A percentile compares a stretch with the other conserved stretches of the same genome.
phyloP scores from a whole-genome alignment of 2,888 invertebrate species.

The Vesta saturnalis region DNA sequence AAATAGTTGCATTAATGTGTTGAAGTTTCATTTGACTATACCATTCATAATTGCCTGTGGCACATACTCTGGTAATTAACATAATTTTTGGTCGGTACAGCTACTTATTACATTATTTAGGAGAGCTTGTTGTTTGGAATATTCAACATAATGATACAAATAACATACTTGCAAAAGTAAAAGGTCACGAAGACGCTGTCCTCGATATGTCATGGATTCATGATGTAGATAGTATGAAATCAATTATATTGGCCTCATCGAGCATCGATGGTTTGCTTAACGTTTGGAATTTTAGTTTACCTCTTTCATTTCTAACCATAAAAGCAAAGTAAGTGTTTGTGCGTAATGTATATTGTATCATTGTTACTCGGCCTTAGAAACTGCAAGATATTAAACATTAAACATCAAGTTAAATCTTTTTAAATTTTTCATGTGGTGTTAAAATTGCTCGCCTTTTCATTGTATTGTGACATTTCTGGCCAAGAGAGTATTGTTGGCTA shows the following conservation, averaged over 20 bases:
- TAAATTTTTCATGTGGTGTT: too few species aligned
- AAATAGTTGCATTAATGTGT: constrained; percentile 61
- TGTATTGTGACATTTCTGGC: too few species aligned
- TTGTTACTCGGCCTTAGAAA: too few species aligned
- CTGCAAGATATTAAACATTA: too few species aligned
- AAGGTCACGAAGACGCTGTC: constrained; percentile 55
- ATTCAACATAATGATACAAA: constrained; percentile 55
- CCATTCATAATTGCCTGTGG: constrained; percentile 64
- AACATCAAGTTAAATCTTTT: too few species aligned
- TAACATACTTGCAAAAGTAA: constrained; percentile 46
- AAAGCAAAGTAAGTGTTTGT: constrained; percentile 46
- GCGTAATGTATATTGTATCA: too few species aligned
- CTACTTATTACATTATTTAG: constrained; percentile 30
- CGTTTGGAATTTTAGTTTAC: constrained; percentile 54
- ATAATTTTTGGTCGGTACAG: not conserved
- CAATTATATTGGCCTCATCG: constrained; percentile 52
- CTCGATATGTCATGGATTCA: constrained; percentile 57
- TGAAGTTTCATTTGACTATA: constrained; percentile 64
- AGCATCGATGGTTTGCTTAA: constrained; percentile 56
- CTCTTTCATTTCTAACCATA: constrained; percentile 37
- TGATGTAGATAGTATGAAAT: constrained; percentile 52
- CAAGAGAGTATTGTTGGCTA: too few species aligned
- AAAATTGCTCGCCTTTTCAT: too few species aligned
- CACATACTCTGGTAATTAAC: constrained; percentile 55
- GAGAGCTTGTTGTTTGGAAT: constrained; percentile 55